Conservation (phyloP, 2,888 invertebrate species). For the Pachydiplax longipennis region DNA sequence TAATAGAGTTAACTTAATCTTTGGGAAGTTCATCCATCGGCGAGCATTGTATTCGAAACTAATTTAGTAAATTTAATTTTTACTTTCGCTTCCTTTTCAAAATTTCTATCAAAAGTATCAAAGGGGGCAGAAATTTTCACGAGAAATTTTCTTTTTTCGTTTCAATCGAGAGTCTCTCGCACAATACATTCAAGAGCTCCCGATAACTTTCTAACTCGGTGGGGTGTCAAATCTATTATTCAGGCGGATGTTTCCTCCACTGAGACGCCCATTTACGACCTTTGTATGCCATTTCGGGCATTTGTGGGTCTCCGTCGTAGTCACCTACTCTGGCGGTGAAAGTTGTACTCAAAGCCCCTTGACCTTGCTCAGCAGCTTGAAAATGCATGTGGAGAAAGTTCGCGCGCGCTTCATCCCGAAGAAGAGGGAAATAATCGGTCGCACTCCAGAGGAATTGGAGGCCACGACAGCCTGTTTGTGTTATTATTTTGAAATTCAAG, state of each 20-base stretch:
- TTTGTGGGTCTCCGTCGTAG: neutral
- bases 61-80: no score
- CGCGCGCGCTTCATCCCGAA: neutral
- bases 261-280: neutral
- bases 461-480: no score
- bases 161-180: no score
- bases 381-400: neutral
- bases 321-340: neutral
- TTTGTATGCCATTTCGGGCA: neutral
- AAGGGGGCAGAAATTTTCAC: no score
- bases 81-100: no score
- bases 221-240: neutral
- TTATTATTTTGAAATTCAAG: neutral
- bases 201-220: neutral
- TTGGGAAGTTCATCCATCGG: no score
- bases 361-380: neutral
- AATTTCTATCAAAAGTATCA: no score
- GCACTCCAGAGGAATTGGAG: neutral
- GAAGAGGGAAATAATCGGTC: neutral
- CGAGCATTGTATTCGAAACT: no score
- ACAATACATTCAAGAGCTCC: no score
- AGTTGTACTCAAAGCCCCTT: neutral
- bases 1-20: no score
- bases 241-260: neutral
- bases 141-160: no score